Conservation (phyloP, 2,797 vertebrate species). For the Manis crassicaudata region DNA sequence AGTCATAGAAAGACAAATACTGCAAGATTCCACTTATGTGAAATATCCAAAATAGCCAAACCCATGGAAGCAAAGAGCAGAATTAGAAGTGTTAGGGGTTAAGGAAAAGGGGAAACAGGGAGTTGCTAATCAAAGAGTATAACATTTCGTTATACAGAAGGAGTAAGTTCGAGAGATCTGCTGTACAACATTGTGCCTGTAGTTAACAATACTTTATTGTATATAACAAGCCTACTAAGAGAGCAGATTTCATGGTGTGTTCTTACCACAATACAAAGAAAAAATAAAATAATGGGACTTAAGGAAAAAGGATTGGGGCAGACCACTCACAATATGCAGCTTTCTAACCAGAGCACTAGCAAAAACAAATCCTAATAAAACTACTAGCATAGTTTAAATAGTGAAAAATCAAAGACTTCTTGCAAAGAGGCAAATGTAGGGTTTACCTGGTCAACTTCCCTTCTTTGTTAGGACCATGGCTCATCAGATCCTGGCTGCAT, state of each 20-base stretch:
- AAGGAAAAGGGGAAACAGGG: not conserved
- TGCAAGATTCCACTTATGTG: not conserved
- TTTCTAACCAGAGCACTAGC: not conserved
- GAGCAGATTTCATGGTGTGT: not conserved
- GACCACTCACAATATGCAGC: not conserved
- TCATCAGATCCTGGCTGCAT: not conserved
- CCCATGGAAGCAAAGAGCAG: not conserved
- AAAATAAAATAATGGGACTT: not conserved
- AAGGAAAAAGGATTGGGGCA: not conserved
- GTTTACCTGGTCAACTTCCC: not conserved
- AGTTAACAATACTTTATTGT: not conserved
- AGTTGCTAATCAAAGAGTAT: not conserved
- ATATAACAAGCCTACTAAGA: not conserved
- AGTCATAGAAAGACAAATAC: not conserved
- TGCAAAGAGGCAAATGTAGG: not conserved
- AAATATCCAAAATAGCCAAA: not conserved
- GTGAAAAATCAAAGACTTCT: not conserved
- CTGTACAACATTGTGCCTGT: not conserved
- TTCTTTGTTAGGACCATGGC: not conserved
- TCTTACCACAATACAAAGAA: not conserved
- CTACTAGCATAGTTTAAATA: not conserved
- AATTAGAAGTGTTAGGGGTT: not conserved
- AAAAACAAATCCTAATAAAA: slow-evolving; percentile 44
- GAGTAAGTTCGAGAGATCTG: not conserved
- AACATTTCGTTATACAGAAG: not conserved